phyloP scores from a whole-genome alignment of 2,113 vertebrate genomes.

The Oncorhynchus gorbuscha region DNA sequence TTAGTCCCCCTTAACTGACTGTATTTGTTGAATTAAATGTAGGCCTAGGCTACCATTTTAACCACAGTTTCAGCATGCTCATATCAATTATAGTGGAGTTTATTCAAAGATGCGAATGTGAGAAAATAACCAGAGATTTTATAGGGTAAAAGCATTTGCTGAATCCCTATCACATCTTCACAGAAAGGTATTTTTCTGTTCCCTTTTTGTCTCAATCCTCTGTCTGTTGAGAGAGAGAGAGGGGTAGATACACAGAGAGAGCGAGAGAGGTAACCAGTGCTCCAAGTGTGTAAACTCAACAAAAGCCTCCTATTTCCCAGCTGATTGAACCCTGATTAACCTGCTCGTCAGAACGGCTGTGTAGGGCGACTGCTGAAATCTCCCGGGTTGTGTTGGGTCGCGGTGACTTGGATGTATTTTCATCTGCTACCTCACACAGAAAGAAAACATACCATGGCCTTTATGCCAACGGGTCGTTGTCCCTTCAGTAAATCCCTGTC shows the following conservation, averaged over 20 bases:
- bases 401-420: too few relatives aligned
- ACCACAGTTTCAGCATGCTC: background rate
- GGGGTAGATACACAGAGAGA: too few relatives aligned
- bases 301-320: constrained; percentile 82
- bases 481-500: too few relatives aligned
- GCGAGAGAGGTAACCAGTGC: too few relatives aligned
- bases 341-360: constrained; percentile 60
- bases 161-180: too few relatives aligned
- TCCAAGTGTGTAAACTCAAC: constrained; percentile 35
- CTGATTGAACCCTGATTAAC: constrained; percentile 76
- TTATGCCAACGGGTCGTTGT: too few relatives aligned
- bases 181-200: too few relatives aligned
- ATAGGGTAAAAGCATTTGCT: too few relatives aligned
- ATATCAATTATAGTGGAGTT: background rate
- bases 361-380: constrained; percentile 30
- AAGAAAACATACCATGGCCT: too few relatives aligned
- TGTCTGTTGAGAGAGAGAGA: background rate
- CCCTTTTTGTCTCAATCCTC: background rate
- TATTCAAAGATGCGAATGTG: background rate
- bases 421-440: too few relatives aligned
- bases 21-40: constrained; percentile 27
- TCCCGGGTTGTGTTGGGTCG: constrained; percentile 56
- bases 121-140: background rate
- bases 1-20: constrained; percentile 52
- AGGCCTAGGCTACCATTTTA: background rate